phyloP scores from a whole-genome alignment of 2,797 vertebrate genomes.

The Thalassophryne amazonica region DNA sequence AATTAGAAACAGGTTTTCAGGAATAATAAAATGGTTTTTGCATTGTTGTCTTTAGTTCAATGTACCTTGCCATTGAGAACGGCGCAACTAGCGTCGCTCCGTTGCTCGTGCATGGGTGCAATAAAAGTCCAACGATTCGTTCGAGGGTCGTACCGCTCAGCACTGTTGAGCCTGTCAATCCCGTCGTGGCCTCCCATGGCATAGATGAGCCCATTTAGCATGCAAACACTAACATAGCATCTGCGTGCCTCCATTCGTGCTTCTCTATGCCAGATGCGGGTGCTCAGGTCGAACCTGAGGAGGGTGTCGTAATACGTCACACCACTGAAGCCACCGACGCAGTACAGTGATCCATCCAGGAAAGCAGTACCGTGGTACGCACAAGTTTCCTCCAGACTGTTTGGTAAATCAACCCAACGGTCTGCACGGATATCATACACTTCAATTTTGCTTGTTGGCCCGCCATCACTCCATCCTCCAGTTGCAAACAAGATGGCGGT shows the following conservation, averaged over 20 bases:
- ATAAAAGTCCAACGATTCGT: conserved; percentile 85
- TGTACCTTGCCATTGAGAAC: conserved; percentile 68
- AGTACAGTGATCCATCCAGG: conserved; percentile 53
- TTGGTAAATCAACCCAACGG: conserved; percentile 75
- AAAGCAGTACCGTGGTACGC: conserved; percentile 78
- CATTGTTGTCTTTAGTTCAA: background rate
- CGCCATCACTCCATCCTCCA: conserved; percentile 76
- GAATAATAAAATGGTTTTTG: background rate
- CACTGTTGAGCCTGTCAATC: conserved; percentile 70
- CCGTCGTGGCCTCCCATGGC: conserved; percentile 85
- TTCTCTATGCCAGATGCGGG: conserved; percentile 79
- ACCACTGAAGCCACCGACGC: conserved; percentile 75
- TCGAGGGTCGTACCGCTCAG: conserved; percentile 77
- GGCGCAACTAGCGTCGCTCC: conserved; percentile 78
- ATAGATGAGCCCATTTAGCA: conserved; percentile 77
- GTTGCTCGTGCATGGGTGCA: conserved; percentile 76
- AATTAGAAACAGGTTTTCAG: background rate
- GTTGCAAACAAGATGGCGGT: conserved; percentile 78
- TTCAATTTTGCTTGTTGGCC: conserved; percentile 77
- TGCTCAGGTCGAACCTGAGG: conserved; percentile 72
- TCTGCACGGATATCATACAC: conserved; percentile 73
- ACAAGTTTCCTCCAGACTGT: conserved; percentile 60
- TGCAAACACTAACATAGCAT: conserved; percentile 80
- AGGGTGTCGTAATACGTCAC: conserved; percentile 75
- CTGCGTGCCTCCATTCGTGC: conserved; percentile 80